phyloP scores from a whole-genome alignment of 2,888 invertebrate species.

The Agonopterix subpropinquella region DNA sequence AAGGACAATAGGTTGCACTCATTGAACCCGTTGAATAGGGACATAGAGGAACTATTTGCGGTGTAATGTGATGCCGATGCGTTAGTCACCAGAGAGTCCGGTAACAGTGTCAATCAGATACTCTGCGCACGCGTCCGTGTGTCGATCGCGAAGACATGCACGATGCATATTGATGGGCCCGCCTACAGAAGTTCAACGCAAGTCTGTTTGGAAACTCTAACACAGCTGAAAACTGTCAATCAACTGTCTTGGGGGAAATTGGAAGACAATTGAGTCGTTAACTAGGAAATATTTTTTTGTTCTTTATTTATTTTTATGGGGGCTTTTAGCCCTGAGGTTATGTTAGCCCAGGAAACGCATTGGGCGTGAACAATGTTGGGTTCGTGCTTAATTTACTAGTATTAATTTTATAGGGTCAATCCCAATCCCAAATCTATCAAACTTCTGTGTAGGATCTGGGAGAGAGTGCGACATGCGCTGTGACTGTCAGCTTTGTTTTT shows the following conservation, averaged over 20 bases:
- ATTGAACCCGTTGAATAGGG: slow-evolving; percentile 60
- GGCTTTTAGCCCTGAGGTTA: no score
- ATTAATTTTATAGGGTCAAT: neutral
- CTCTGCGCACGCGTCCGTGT: slow-evolving; percentile 46
- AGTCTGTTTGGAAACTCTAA: slow-evolving; percentile 39
- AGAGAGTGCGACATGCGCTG: neutral
- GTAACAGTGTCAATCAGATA: slow-evolving; percentile 53
- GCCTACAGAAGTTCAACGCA: slow-evolving; percentile 30
- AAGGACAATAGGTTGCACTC: slow-evolving; percentile 58
- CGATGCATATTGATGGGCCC: slow-evolving; percentile 53
- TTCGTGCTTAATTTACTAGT: no score
- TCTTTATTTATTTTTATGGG: no score
- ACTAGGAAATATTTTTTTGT: no score
- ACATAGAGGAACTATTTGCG: slow-evolving; percentile 59
- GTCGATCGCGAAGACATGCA: slow-evolving; percentile 43
- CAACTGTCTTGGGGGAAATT: slow-evolving; percentile 10
- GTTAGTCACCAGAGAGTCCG: slow-evolving; percentile 64
- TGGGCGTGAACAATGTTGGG: no score
- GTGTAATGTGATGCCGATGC: slow-evolving; percentile 48
- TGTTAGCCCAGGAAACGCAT: no score
- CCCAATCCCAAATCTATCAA: neutral
- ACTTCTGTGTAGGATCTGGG: neutral
- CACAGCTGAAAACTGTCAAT: slow-evolving; percentile 36
- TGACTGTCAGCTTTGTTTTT: slow-evolving; percentile 9
- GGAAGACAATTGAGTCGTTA: neutral